Conservation (phyloP, 1,140 invertebrate species). For the Patella vulgata region DNA sequence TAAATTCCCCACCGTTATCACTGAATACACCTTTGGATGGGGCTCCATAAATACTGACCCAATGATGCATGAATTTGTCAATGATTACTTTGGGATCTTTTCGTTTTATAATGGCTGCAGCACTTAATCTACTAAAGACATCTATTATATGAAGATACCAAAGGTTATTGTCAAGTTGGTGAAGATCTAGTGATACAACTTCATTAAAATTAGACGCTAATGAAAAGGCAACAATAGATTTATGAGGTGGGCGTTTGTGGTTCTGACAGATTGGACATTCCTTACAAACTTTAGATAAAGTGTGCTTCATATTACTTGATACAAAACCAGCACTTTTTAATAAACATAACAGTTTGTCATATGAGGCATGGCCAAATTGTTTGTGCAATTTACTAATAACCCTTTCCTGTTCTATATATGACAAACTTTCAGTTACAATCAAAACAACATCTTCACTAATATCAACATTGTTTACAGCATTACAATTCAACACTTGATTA, state of each 20-base stretch:
- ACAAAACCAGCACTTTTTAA: slow-evolving; percentile 17
- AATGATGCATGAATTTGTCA: slow-evolving; percentile 16
- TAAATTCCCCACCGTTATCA: slow-evolving; percentile 25
- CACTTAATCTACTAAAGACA: too few species aligned
- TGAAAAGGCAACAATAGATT: slow-evolving; percentile 24
- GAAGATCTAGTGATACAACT: slow-evolving; percentile 30
- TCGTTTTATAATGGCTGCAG: too few species aligned
- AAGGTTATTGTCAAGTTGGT: slow-evolving; percentile 17
- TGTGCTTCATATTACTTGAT: background rate
- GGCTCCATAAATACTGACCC: slow-evolving; percentile 20
- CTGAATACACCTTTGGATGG: too few species aligned
- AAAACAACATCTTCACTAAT: background rate
- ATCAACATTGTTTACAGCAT: too few species aligned
- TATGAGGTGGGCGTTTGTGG: slow-evolving; percentile 20
- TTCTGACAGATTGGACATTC: too few species aligned
- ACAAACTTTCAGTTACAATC: slow-evolving; percentile 1
- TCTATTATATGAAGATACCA: too few species aligned
- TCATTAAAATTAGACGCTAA: slow-evolving; percentile 31
- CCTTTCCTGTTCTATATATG: too few species aligned
- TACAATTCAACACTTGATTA: too few species aligned
- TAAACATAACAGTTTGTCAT: slow-evolving; percentile 9
- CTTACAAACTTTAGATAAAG: too few species aligned
- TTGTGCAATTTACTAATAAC: too few species aligned
- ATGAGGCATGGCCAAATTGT: slow-evolving; percentile 35
- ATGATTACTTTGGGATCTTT: slow-evolving; percentile 11